Percentiles rank a stretch among this genome's conserved stretches.
These are phyloP conservation scores for Drosophila arawakana DNA, from an alignment of 1,140 invertebrate species.

Conservation along the genomic window DNA sequence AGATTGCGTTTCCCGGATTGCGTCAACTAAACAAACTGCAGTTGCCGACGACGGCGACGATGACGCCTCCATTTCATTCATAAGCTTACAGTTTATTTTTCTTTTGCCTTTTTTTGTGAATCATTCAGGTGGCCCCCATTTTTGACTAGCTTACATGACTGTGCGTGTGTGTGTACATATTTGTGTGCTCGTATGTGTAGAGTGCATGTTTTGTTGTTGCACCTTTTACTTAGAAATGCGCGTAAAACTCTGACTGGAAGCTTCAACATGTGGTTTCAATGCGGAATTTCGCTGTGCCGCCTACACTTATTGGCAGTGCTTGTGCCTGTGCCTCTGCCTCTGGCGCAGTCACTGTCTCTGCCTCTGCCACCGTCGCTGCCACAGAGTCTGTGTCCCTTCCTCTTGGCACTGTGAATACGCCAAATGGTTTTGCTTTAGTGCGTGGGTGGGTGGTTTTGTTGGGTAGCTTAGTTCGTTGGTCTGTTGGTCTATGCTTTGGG, in stretches of 20 bases:
- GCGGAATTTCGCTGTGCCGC: constrained; percentile 40
- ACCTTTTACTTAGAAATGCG: constrained; percentile 71
- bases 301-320: constrained; percentile 48
- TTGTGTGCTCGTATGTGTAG: constrained; percentile 12
- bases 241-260: constrained; percentile 51
- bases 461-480: constrained; percentile 8
- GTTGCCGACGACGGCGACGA: background rate
- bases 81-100: constrained; percentile 10
- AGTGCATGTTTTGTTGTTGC: constrained; percentile 24
- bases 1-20: constrained; percentile 32
- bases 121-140: constrained; percentile 53
- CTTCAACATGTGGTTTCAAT: constrained; percentile 77
- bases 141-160: constrained; percentile 20
- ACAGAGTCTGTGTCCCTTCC: background rate
- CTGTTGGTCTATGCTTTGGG: constrained; percentile 1
- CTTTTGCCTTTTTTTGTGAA: constrained; percentile 43
- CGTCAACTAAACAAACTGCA: constrained; percentile 21
- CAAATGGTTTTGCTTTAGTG: constrained; percentile 24
- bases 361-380: background rate
- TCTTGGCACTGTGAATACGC: constrained; percentile 8
- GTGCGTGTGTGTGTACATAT: background rate
- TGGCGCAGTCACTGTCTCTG: constrained; percentile 1
- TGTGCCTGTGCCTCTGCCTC: background rate
- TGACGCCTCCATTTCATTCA: constrained; percentile 9
- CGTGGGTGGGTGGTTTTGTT: constrained; percentile 53